Evolutionary conservation across 2,888 invertebrate species (phyloP).

Genomic region (Hoplodrina ambigua): DNA sequence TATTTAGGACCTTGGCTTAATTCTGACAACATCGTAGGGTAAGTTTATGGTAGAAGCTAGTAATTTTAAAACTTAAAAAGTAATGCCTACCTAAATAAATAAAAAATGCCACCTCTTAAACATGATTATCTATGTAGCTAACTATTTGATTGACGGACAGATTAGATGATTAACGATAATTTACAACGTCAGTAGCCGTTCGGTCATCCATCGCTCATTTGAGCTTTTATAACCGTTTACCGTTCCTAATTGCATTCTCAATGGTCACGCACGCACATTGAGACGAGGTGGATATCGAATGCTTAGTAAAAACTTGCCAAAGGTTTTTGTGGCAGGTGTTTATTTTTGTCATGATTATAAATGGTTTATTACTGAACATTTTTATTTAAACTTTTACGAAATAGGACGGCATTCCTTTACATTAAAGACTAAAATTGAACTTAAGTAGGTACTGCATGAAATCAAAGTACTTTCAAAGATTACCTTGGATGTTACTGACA

Average conservation of each 20-base stretch:
- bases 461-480: too few relatives aligned
- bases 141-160: conserved; percentile 62
- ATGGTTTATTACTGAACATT: neutral
- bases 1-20: too few relatives aligned
- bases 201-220: conserved; percentile 57
- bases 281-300: neutral
- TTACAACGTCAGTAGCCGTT: conserved; percentile 63
- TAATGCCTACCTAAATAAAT: too few relatives aligned
- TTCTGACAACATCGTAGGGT: too few relatives aligned
- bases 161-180: conserved; percentile 77
- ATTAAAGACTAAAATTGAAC: too few relatives aligned
- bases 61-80: too few relatives aligned
- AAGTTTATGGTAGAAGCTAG: too few relatives aligned
- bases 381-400: neutral
- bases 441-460: too few relatives aligned
- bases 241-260: conserved; percentile 68
- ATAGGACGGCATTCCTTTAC: neutral
- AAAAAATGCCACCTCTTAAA: conserved; percentile 44
- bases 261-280: conserved; percentile 59
- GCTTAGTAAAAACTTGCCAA: conserved; percentile 1
- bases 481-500: too few relatives aligned
- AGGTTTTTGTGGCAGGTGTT: neutral
- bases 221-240: conserved; percentile 58
- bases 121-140: conserved; percentile 7
- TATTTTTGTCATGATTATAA: neutral